Conservation (phyloP, 2,888 invertebrate species). For the Torymus tubicola region DNA sequence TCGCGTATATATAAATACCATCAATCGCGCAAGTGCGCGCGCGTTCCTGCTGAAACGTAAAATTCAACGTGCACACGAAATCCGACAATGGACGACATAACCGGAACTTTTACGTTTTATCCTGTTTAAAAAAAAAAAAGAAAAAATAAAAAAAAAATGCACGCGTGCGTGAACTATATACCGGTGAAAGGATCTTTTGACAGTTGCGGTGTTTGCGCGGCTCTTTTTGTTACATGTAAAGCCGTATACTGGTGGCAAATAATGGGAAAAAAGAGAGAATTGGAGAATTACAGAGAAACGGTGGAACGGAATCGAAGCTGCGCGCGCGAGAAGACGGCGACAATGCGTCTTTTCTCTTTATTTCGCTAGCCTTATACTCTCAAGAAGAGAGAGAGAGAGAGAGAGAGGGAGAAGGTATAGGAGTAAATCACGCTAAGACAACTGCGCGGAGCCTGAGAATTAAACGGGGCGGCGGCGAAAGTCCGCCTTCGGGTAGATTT, state of each 20-base stretch:
- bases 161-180: background rate
- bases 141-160: no score
- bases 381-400: no score
- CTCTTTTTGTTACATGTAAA: slow-evolving; percentile 36
- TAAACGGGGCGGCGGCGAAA: slow-evolving; percentile 47
- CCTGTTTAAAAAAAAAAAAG: no score
- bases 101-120: no score
- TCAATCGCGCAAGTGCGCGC: no score
- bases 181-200: background rate
- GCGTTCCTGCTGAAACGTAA: no score
- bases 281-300: background rate
- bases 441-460: slow-evolving; percentile 34
- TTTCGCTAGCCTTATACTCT: slow-evolving; percentile 16
- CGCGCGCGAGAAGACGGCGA: slow-evolving; percentile 8
- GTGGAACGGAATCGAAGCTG: background rate
- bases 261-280: background rate
- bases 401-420: background rate
- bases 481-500: slow-evolving; percentile 44
- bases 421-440: slow-evolving; percentile 57
- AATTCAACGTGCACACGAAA: no score
- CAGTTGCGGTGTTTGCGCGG: background rate
- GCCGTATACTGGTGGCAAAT: slow-evolving; percentile 1
- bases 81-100: no score
- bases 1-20: no score
- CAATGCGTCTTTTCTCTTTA: slow-evolving; percentile 51